Base-by-base conservation (phyloP, 2,888 invertebrate species). In the Germaria angustata region DNA sequence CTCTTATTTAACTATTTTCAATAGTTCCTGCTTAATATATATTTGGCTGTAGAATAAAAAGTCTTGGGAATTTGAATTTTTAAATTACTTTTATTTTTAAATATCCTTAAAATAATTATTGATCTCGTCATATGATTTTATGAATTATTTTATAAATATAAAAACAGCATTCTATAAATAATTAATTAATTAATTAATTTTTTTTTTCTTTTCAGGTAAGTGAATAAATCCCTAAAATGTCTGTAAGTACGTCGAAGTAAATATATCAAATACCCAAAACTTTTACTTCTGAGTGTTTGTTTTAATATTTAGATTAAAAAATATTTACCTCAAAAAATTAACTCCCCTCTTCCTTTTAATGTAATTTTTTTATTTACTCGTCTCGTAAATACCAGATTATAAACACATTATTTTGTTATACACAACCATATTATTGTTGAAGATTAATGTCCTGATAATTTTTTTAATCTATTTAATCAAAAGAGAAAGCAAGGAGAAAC, bases 361-460 rank as follows among this genome's bases (percentile, higher is more conserved):
- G 13, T 7, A 11, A 11, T 20, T 20, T 20, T 20, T 22, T 11
- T 22, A 11, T n/a, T n/a, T n/a, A n/a, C n/a, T n/a, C n/a, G n/a
- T n/a, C n/a, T n/a, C 22, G 20, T 46, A 32, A 57, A 28, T 9
- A 20, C n/a, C 8, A 41, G 36, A 44, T 57, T 66, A 13, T 22
- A 55, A 65, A 36, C 34, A 20, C 39, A 39, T 39, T 41, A 24
- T 34, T 55, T 55, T 39, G 2, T 32, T 36, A n/a, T 9, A 17
- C 24, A 15, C 20, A 20, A 46, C 22, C 44, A 46, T 7, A 20
- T 36, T 57, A 24, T 44, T 49, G 11, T 44, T 41, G 0, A 77
- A 59, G 51, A 77, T 69, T 77, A 77, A 77, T 69, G 44, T 61
- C 34, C 51, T 61, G 34, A n/a, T 8, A 59, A 76, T 65, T 55